Conservation (phyloP, 2,113 vertebrate genomes). For the Rhadina sibilatrix region DNA sequence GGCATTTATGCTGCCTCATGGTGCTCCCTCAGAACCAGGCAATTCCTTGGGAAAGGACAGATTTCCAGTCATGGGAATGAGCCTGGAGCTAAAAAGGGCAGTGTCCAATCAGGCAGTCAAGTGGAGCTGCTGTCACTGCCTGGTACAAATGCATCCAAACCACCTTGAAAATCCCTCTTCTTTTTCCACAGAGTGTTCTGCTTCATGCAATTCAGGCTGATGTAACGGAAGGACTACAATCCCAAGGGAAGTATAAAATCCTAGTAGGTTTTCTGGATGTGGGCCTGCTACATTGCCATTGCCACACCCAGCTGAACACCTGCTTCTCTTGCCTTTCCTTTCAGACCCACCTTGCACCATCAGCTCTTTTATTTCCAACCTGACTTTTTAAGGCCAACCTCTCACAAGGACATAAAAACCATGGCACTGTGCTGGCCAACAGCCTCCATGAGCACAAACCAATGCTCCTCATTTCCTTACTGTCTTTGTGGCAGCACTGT, state of each 20-base stretch:
- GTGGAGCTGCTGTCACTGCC: background rate
- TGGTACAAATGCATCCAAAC: background rate
- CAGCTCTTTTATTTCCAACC: background rate
- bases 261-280: rapidly evolving
- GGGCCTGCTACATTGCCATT: background rate
- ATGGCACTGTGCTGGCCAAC: background rate
- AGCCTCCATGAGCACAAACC: background rate
- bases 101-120: background rate
- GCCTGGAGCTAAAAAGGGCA: background rate
- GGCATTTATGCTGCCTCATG: rapidly evolving
- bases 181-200: background rate
- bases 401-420: background rate
- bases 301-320: background rate
- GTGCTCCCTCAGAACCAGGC: rapidly evolving
- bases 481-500: background rate
- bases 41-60: background rate
- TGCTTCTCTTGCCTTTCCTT: background rate
- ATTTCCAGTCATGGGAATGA: background rate
- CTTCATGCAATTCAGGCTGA: background rate
- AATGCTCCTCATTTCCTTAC: rapidly evolving
- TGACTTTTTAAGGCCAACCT: background rate
- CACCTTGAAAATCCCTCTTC: background rate
- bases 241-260: background rate
- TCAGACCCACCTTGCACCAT: rapidly evolving
- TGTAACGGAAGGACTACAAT: background rate